Evolutionary conservation across 2,797 vertebrate genomes (phyloP).

Genomic region (Enteromius thamalakanensis): DNA sequence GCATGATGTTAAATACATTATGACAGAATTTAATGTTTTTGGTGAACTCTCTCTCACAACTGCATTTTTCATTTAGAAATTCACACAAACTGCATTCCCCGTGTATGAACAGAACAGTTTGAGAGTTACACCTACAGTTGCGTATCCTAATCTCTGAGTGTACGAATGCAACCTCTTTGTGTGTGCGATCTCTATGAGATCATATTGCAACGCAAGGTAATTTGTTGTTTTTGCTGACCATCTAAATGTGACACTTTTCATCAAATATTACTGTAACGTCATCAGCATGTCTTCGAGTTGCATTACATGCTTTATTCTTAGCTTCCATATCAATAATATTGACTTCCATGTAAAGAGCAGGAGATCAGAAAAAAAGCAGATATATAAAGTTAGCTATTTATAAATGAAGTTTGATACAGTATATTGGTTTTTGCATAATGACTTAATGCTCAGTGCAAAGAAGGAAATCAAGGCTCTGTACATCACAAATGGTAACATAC

Average conservation of each 20-base stretch:
- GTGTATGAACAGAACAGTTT: neutral
- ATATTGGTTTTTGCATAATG: neutral
- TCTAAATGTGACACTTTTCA: slow-evolving; percentile 16
- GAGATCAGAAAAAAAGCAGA: neutral
- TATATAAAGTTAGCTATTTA: neutral
- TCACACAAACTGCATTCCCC: neutral
- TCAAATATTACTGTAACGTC: slow-evolving; percentile 36
- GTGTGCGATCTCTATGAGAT: neutral
- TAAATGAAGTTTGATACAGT: neutral
- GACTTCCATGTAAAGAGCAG: slow-evolving; percentile 17
- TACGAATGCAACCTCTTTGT: neutral
- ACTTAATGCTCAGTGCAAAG: neutral
- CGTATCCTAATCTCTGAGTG: neutral
- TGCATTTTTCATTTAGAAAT: neutral
- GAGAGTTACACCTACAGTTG: neutral
- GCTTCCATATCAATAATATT: slow-evolving; percentile 36
- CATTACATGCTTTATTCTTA: slow-evolving; percentile 23
- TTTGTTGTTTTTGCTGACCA: slow-evolving; percentile 32
- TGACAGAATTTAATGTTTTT: neutral
- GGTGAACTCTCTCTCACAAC: neutral
- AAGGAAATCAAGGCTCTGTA: neutral
- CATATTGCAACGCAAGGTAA: slow-evolving; percentile 7
- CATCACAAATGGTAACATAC: neutral
- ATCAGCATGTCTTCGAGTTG: slow-evolving; percentile 36
- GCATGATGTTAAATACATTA: neutral